Conservation (phyloP, 1,140 invertebrate genomes). For the Onthophagus taurus region DNA sequence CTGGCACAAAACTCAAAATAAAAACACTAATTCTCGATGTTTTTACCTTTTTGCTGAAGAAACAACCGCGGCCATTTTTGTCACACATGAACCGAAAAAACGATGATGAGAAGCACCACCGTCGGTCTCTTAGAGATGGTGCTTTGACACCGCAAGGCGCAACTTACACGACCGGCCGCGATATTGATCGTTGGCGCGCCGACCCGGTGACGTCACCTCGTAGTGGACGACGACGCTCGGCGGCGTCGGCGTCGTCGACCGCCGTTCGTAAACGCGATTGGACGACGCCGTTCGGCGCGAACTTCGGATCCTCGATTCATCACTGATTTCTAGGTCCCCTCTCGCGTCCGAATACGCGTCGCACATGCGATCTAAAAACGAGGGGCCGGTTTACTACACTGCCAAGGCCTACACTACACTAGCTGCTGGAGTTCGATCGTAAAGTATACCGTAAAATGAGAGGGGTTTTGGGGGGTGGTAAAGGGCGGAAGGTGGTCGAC, state of each 20-base stretch:
- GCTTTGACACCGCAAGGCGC: no score
- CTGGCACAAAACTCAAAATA: no score
- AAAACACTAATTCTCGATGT: neutral
- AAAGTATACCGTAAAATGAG: no score
- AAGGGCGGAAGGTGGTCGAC: no score
- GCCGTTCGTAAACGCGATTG: conserved; percentile 26
- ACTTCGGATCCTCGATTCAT: conserved; percentile 27
- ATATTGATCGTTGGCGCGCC: conserved; percentile 30
- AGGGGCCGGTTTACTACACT: no score
- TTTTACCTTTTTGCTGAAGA: conserved; percentile 56
- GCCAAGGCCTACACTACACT: no score
- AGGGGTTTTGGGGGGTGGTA: no score
- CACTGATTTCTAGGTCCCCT: conserved; percentile 18
- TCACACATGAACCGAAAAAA: conserved; percentile 64
- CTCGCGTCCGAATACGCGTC: no score
- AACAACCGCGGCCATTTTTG: conserved; percentile 56
- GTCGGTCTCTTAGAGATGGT: no score
- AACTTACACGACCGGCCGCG: conserved; percentile 43
- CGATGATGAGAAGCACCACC: no score
- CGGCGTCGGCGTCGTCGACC: conserved; percentile 19
- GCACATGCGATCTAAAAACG: conserved; percentile 27
- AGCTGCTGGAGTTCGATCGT: no score
- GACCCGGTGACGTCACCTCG: conserved; percentile 28
- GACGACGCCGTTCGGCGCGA: conserved; percentile 26
- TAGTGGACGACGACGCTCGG: conserved; percentile 19